Base-by-base conservation (phyloP, 2,888 invertebrate genomes). In the Petrolisthes cinctipes region DNA sequence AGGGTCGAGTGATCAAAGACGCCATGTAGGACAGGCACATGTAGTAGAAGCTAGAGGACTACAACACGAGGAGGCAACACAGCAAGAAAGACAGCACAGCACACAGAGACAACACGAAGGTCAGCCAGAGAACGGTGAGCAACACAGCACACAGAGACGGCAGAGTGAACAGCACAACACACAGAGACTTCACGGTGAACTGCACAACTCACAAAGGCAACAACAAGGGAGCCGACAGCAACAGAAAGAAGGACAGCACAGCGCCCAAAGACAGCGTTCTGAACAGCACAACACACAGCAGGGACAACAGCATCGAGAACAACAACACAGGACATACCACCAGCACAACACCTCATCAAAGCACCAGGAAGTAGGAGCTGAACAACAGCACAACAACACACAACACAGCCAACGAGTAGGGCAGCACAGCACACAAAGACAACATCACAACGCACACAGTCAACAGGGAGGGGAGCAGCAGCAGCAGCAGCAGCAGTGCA, bases 351-450 rank as follows among this genome's bases (percentile, higher is more conserved):
- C 61, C 61, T 14, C 61, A 61, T 9, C 61, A 61, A 61, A 61
- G 3, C 17, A 9, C 17, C 71, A 68, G 53, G 57, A 51, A 82
- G 37, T 37, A 37, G 37, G 37, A 37, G 37, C 37, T 37, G 37
- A 37, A 37, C 37, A 37, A 37, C 37, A 37, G 37, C 78, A 78
- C 9, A 53, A 54, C 6, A 5, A 17, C n/a, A 78, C 53, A 37
- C 82, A 78, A 54, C 54, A 53, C 17, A 7, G 66, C 14, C 61
- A 81, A 56, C 76, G 9, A 5, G 7, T 9, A 5, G 3, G 51
- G 3, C 83, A 83, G 57, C 56, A 76, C 51, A 73, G 37, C 75
- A 37, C 56, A 76, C 66, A 71, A 57, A 57, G 23, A 68, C 82
- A 83, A 51, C 17, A 51, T 56, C 53, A 53, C 78, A 11, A 54